Conservation (phyloP, 92 coral and sea anemone species). For the Actinernus sp. region DNA sequence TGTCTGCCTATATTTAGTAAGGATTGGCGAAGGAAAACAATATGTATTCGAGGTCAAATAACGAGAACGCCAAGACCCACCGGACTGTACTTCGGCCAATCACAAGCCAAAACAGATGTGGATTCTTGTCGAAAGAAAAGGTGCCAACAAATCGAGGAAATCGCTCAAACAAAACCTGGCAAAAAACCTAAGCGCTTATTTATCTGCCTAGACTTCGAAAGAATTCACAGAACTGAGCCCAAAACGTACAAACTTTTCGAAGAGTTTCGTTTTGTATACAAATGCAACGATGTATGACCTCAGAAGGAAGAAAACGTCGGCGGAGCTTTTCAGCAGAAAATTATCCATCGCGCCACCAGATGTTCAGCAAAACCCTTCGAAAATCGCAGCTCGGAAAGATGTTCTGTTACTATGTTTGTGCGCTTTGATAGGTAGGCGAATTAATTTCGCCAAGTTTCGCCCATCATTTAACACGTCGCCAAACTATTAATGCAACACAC, state of each 20-base stretch:
- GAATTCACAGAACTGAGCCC: no score
- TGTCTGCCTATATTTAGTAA: no score
- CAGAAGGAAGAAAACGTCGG: background rate
- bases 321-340: no score
- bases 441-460: background rate
- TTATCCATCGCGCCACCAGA: background rate
- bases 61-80: constrained; percentile 7
- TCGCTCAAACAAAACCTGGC: background rate
- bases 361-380: background rate
- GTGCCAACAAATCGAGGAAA: background rate
- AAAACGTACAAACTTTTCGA: no score
- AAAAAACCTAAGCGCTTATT: background rate
- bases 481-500: background rate
- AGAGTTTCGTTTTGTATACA: background rate
- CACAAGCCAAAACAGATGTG: constrained; percentile 12
- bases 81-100: constrained; percentile 25
- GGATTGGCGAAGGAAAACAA: no score
- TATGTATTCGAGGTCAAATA: background rate
- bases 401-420: background rate
- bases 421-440: background rate
- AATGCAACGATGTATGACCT: background rate
- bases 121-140: constrained; percentile 16
- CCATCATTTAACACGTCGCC: background rate
- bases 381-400: background rate
- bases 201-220: no score